phyloP scores from a whole-genome alignment of 2,797 vertebrate genomes.

The Sparidentex hasta region DNA sequence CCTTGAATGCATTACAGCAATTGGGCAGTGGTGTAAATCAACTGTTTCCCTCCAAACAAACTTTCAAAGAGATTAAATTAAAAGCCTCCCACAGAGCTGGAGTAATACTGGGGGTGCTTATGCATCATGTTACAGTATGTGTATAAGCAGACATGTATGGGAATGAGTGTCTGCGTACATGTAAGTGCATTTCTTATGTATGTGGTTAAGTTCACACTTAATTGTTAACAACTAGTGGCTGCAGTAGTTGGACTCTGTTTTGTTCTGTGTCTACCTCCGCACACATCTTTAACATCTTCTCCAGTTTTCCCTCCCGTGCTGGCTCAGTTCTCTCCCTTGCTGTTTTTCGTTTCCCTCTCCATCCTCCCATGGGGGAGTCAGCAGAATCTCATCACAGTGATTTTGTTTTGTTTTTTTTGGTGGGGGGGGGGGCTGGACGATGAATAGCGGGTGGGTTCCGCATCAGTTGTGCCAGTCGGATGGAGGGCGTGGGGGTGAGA shows the following conservation, averaged over 20 bases:
- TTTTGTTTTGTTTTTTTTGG: too few relatives aligned
- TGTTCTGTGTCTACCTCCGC: conserved; percentile 24
- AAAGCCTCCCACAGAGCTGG: neutral
- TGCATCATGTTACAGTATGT: neutral
- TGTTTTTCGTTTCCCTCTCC: conserved; percentile 33
- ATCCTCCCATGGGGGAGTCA: conserved; percentile 86
- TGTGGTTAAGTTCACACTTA: neutral
- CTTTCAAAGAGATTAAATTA: neutral
- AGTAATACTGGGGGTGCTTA: neutral
- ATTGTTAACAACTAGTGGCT: conserved; percentile 14
- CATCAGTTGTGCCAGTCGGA: conserved; percentile 87
- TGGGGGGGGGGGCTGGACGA: conserved; percentile 54
- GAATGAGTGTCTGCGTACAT: neutral
- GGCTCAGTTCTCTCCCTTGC: conserved; percentile 15
- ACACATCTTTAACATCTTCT: conserved; percentile 45
- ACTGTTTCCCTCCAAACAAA: neutral
- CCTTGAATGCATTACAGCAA: neutral
- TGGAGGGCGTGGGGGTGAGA: conserved; percentile 77
- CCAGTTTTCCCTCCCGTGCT: conserved; percentile 21
- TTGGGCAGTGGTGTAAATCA: neutral
- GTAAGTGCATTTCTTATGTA: neutral
- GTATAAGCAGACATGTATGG: neutral
- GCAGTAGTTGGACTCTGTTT: conserved; percentile 21
- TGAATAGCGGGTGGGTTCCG: conserved; percentile 86
- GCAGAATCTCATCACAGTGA: conserved; percentile 90